A percentile compares a stretch with the other conserved stretches of the same genome.
Conservation (phyloP, 2,888 invertebrate genomes). For the Epinotia demarniana region DNA sequence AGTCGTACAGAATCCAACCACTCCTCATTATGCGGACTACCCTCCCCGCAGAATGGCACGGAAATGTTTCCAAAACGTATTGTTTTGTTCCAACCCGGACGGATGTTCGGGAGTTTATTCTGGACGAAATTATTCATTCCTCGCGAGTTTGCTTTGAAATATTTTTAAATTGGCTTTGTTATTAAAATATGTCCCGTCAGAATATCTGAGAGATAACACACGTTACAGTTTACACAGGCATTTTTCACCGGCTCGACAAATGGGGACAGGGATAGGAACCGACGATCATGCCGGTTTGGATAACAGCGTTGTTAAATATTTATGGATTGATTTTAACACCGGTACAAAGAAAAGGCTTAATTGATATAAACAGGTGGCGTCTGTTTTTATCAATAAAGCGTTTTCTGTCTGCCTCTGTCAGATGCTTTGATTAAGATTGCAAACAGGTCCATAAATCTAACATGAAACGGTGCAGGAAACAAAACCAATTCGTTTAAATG, state of each 20-base stretch:
- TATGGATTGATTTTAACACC: not conserved
- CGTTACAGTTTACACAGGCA: slow-evolving; percentile 27
- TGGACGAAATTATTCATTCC: slow-evolving; percentile 40
- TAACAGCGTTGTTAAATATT: slow-evolving; percentile 15
- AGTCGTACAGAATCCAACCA: slow-evolving; percentile 33
- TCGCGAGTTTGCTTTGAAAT: slow-evolving; percentile 37
- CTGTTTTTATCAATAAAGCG: too few species aligned
- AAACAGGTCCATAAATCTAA: slow-evolving; percentile 18
- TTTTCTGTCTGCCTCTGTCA: too few species aligned
- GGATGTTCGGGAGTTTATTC: slow-evolving; percentile 28
- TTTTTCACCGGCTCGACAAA: slow-evolving; percentile 24
- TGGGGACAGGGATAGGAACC: not conserved
- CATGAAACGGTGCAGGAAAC: slow-evolving; percentile 10
- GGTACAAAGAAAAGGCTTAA: not conserved
- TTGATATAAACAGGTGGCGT: not conserved
- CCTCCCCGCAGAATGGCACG: slow-evolving; percentile 20
- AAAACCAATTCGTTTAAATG: slow-evolving; percentile 22
- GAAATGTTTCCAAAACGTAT: slow-evolving; percentile 36
- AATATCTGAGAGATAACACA: slow-evolving; percentile 28
- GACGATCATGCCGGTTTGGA: slow-evolving; percentile 16
- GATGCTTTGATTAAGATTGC: slow-evolving; percentile 8
- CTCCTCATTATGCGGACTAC: slow-evolving; percentile 40
- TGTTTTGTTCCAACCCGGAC: slow-evolving; percentile 29
- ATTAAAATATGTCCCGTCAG: slow-evolving; percentile 38
- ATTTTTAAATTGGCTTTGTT: slow-evolving; percentile 45